Evolutionary conservation across 1,140 invertebrate species (phyloP).

Genomic region (Bathynomus jamesi): DNA sequence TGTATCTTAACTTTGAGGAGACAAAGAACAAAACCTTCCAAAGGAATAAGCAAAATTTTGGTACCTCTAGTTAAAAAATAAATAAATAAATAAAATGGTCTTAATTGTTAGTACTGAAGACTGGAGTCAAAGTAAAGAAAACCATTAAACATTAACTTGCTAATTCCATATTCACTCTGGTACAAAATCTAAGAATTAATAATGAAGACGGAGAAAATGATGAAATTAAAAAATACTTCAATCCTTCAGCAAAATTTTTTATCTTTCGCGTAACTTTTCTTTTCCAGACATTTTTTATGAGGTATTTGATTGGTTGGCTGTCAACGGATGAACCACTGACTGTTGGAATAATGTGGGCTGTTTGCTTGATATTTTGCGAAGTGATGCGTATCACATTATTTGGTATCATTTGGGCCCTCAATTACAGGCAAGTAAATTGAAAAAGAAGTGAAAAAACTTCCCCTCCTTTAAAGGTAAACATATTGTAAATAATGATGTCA

Average conservation of each 20-base stretch:
- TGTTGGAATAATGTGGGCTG: slow-evolving; percentile 49
- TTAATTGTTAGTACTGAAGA: too few species aligned
- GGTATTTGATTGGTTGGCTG: slow-evolving; percentile 49
- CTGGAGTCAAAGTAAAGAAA: too few species aligned
- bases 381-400: slow-evolving; percentile 51
- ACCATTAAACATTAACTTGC: too few species aligned
- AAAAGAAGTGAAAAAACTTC: too few species aligned
- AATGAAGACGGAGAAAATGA: background rate
- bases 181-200: background rate
- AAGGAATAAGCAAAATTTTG: too few species aligned
- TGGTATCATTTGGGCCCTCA: slow-evolving; percentile 54
- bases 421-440: slow-evolving; percentile 47
- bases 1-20: too few species aligned
- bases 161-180: background rate
- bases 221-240: background rate
- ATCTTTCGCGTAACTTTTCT: slow-evolving; percentile 4
- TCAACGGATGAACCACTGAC: slow-evolving; percentile 43
- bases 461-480: too few species aligned
- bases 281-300: slow-evolving; percentile 52
- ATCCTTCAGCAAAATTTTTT: background rate
- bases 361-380: slow-evolving; percentile 50
- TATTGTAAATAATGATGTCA: too few species aligned
- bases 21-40: too few species aligned
- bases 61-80: too few species aligned
- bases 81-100: too few species aligned